Evolutionary conservation across 1,140 invertebrate genomes (phyloP), one percentile per base, ranked within the genome.

Genomic region (Harlomillsia oculata): DNA sequence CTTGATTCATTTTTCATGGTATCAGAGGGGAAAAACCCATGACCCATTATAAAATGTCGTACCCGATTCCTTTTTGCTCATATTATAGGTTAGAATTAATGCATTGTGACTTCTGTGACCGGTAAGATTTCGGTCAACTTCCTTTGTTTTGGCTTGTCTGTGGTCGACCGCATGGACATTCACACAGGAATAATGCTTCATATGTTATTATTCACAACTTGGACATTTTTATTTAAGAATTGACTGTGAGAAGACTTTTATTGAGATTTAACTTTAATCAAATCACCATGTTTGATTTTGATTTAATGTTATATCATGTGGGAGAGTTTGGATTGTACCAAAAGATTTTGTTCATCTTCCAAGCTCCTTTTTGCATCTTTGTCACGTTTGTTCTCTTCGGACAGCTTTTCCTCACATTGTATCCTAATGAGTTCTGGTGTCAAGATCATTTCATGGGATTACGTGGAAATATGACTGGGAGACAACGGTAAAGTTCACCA

Each of bases 241-340:
- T 39, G 1, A 20, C 1, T 14, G 1, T n/a, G n/a, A n/a, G n/a
- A n/a, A n/a, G n/a, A n/a, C n/a, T n/a, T n/a, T n/a, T n/a, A n/a
- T n/a, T n/a, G n/a, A n/a, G n/a, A n/a, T n/a, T n/a, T 34, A 34
- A n/a, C 32, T 2, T 45, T 45, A 45, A 49, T 30, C 11, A 2
- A 32, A 11, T 23, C 5, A 51, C 28, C 36, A 51, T 51, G 49
- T 25, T 51, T 46, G 87, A 92, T 67, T 85, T 93, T 54, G 89
- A 94, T 68, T 86, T 89, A 56, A 70, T 93, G 9, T 70, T 93
- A 36, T 83, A 85, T 0, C 74, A 88, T 66, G 77, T 94, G 20
- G 91, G 91, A 0, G 87, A 88, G 65, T 93, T 93, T 68, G 89
- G 89, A 21, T 72, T 77, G 40, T 94, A 91, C 72, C 91, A 95